Evolutionary conservation across 2,113 vertebrate species (phyloP).

Genomic region (Ailurus styani): DNA sequence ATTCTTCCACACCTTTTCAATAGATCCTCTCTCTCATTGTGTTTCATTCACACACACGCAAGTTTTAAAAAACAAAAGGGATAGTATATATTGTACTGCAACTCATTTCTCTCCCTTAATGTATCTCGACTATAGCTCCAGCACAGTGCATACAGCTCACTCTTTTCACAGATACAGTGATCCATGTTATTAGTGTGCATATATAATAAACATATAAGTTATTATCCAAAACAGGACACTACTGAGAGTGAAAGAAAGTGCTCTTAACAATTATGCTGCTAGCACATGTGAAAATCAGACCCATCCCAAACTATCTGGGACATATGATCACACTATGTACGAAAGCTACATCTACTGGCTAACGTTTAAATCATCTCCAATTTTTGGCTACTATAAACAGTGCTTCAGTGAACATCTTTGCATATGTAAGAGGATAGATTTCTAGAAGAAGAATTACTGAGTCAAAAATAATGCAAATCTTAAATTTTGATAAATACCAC

Average conservation of each 20-base stretch:
- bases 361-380: not conserved
- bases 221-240: not conserved
- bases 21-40: not conserved
- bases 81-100: not conserved
- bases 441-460: not conserved
- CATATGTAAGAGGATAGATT: not conserved
- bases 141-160: not conserved
- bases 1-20: not conserved
- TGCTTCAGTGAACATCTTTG: not conserved
- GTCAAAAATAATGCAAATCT: not conserved
- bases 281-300: not conserved
- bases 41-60: not conserved
- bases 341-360: not conserved
- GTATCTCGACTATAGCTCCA: not conserved
- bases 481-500: not conserved
- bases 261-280: not conserved
- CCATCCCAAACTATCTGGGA: not conserved
- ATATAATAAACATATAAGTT: not conserved
- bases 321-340: not conserved
- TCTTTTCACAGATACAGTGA: not conserved
- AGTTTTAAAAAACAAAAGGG: not conserved
- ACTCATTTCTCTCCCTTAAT: not conserved
- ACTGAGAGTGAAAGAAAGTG: not conserved
- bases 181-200: not conserved
- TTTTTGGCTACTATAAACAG: not conserved